These are phyloP conservation scores for Euphydryas editha DNA, from an alignment of 2,888 invertebrate species.

Conservation along the genomic window DNA sequence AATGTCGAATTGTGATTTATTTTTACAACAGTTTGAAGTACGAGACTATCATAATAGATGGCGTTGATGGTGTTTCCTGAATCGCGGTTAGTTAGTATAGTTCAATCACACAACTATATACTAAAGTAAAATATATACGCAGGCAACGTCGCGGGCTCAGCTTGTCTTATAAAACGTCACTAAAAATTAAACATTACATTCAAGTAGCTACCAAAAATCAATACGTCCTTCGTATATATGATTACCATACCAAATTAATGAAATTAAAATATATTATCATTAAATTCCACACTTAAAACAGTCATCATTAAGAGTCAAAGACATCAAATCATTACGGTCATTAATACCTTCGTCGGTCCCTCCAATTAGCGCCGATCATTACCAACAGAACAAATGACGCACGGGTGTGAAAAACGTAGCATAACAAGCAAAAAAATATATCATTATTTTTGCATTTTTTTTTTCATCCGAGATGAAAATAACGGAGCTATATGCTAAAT, in stretches of 20 bases:
- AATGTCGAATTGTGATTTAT: too few relatives aligned
- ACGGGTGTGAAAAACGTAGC: slow-evolving; percentile 15
- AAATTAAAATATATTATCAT: not conserved
- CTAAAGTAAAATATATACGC: too few relatives aligned
- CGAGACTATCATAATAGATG: too few relatives aligned
- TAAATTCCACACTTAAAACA: slow-evolving; percentile 2
- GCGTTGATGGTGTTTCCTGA: too few relatives aligned
- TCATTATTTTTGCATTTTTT: slow-evolving; percentile 16
- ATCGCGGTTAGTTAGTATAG: too few relatives aligned
- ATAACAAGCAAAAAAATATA: slow-evolving; percentile 14
- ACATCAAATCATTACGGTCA: slow-evolving; percentile 41
- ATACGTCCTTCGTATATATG: not conserved
- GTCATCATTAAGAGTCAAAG: slow-evolving; percentile 30
- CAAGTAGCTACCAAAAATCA: too few relatives aligned
- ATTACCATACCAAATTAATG: not conserved
- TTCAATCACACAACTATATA: too few relatives aligned
- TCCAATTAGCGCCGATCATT: slow-evolving; percentile 48
- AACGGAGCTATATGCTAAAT: slow-evolving; percentile 1
- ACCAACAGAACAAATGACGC: slow-evolving; percentile 29
- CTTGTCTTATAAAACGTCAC: too few relatives aligned
- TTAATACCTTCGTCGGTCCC: slow-evolving; percentile 48
- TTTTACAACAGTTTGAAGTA: too few relatives aligned
- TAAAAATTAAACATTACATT: too few relatives aligned
- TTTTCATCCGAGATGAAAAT: slow-evolving; percentile 7
- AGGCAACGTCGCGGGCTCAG: too few relatives aligned